Percentiles rank a stretch among this genome's conserved stretches.
These are phyloP conservation scores for Cladopsammia gracilis DNA, from an alignment of 64 coral and sea anemone species.

Conservation along the genomic window DNA sequence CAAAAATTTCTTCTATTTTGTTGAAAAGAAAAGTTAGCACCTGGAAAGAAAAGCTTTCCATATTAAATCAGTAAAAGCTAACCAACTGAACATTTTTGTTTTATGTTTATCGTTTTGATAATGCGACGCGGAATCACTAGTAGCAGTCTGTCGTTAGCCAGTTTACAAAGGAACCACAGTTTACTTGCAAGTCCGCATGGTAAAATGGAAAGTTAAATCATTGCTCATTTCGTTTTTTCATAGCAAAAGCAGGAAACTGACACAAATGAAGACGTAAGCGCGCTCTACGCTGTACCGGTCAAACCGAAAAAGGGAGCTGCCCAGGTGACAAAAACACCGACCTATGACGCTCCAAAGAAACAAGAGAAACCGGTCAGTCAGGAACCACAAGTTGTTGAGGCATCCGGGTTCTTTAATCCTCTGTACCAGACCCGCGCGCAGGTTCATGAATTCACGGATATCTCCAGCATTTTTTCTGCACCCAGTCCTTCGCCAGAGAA, in stretches of 20 bases:
- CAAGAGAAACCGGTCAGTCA: background rate
- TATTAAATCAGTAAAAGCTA: too few relatives aligned
- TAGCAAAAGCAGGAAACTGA: constrained; percentile 14
- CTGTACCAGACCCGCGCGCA: constrained; percentile 41
- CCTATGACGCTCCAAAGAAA: background rate
- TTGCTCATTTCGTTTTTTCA: background rate
- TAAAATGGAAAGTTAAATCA: background rate
- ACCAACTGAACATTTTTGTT: too few relatives aligned
- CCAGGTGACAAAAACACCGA: background rate
- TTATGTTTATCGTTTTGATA: too few relatives aligned
- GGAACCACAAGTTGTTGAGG: background rate
- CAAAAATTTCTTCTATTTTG: too few relatives aligned
- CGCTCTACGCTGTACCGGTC: background rate
- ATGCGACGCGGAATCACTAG: too few relatives aligned
- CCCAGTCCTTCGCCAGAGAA: background rate
- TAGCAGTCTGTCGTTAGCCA: too few relatives aligned
- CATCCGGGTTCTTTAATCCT: constrained; percentile 52
- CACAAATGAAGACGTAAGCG: background rate
- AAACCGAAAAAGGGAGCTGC: background rate
- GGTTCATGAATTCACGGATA: constrained; percentile 7
- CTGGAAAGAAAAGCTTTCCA: too few relatives aligned
- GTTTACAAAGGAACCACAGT: too few relatives aligned
- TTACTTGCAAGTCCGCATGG: background rate
- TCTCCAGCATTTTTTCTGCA: constrained; percentile 17
- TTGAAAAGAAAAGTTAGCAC: too few relatives aligned